Conservation (phyloP, 2,797 vertebrate species). For the Kryptopterus vitreolus region DNA sequence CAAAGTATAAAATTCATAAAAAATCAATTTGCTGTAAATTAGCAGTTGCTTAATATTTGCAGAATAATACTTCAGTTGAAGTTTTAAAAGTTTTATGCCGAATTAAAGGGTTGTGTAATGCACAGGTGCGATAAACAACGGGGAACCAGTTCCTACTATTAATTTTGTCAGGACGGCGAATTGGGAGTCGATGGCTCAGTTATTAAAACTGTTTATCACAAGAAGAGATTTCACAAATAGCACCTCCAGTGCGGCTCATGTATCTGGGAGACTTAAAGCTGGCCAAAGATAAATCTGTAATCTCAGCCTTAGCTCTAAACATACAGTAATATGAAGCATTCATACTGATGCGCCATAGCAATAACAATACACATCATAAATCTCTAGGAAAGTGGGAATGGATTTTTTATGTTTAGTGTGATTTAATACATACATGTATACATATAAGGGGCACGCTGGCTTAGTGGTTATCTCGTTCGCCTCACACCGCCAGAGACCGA, state of each 20-base stretch:
- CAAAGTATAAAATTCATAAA: not conserved
- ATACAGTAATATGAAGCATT: not conserved
- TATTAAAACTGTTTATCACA: constrained; percentile 41
- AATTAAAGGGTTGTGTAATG: not conserved
- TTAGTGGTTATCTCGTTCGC: too few relatives aligned
- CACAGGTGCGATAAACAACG: not conserved
- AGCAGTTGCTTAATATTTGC: not conserved
- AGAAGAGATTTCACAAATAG: not conserved
- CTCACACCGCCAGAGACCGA: too few relatives aligned
- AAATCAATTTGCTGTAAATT: not conserved
- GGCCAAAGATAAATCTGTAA: not conserved
- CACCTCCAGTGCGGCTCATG: not conserved
- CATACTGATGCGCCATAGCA: not conserved
- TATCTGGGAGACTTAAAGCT: not conserved
- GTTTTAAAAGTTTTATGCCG: not conserved
- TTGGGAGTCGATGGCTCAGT: not conserved
- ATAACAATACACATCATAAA: not conserved
- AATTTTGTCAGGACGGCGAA: constrained; percentile 3
- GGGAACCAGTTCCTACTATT: not conserved
- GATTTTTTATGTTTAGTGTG: not conserved
- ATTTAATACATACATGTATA: too few relatives aligned
- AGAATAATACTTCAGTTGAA: not conserved
- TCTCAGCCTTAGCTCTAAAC: not conserved
- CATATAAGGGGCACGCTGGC: too few relatives aligned
- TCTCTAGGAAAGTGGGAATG: not conserved